Evolutionary conservation across 2,888 invertebrate species (phyloP), one percentile per base, ranked within the genome.

Genomic region (Epinotia bilunana): DNA sequence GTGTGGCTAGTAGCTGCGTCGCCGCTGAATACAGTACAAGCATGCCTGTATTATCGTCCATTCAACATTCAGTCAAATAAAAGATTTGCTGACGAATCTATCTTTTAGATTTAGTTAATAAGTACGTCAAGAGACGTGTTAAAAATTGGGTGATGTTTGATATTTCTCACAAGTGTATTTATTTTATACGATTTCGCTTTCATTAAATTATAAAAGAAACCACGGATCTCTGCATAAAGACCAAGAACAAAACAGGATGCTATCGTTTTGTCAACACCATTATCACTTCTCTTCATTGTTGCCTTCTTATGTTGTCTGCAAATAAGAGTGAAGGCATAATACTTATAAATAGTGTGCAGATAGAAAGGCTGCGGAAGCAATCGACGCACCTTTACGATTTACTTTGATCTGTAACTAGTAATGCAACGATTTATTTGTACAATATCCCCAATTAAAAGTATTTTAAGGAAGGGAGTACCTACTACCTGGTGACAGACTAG

Each of bases 1-100:
- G 70, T 53, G 60, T 70, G 70, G 64, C 74, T 60, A 64, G 69
- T 58, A 57, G 57, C 63, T 68, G 39, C 69, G 69, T 58, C 63
- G 72, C 46, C 73, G 60, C 61, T 49, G 74, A n/a, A 39, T 39
- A 18, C 33, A 53, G 13, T 20, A 68, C 67, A 57, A n/a, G 18
- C 33, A 46, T 58, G 9, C 4, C 53, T 33, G 13, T 65, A 68
- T 57, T 20, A 12, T 60, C 23, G 11, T 46, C 46, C 46, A 46
- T 69, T 60, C 43, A 58, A 28, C 4, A 12, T 12, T 18, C 28
- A 12, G 1, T 60, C 23, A 33, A 60, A 20, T 60, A 60, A 5
- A 13, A 28, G 23, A 11, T 33, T 60, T 28, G 1, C 16, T 60
- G 28, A 33, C 60, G 5, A 16, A 39, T 39, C 39, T 39, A 9